Evolutionary conservation across 1,140 invertebrate genomes (phyloP), one percentile per base, ranked within the genome.

Genomic region (Neodiprion pinetum): DNA sequence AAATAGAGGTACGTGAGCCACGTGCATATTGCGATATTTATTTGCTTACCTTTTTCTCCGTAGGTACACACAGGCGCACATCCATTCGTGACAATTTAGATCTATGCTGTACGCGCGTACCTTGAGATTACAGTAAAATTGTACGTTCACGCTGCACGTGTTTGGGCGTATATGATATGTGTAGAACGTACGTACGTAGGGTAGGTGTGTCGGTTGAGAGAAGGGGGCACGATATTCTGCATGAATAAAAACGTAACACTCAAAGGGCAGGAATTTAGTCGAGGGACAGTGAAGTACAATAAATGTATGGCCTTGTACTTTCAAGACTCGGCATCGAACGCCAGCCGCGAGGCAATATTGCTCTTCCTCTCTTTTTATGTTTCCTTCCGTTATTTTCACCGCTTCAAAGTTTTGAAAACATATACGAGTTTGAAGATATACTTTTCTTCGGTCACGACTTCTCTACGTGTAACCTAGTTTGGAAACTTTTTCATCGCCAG

Each of bases 21-120:
- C 53, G 53, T 61, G 53, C 53, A 61, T 61, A 61, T 61, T 61
- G 53, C 53, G 11, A 17, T 61, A 61, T 61, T 61, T 61, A 61
- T 61, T 61, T 61, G 53, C n/a, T 61, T 61, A 61, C n/a, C 53
- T 61, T 61, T 61, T 17, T 12, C n/a, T 17, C 53, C 7, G 11
- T 4, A 61, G 11, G n/a, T 9, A 14, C n/a, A 40, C 5, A 40
- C 5, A 40, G 1, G 28, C 28, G 28, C 28, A 40, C 28, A 40
- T 5, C 28, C 5, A 40, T 40, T 40, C 5, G 8, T 61, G 53
- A 61, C 53, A 61, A 61, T 61, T 61, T 61, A 61, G 11, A 61
- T 40, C 28, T 40, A 40, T 40, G 28, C 28, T 40, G 28, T 40
- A 40, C 28, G 28, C 28, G 5, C 28, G 28, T 40, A 40, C 28